Conservation (phyloP, 2,113 vertebrate species). For the Polypterus bichir region DNA sequence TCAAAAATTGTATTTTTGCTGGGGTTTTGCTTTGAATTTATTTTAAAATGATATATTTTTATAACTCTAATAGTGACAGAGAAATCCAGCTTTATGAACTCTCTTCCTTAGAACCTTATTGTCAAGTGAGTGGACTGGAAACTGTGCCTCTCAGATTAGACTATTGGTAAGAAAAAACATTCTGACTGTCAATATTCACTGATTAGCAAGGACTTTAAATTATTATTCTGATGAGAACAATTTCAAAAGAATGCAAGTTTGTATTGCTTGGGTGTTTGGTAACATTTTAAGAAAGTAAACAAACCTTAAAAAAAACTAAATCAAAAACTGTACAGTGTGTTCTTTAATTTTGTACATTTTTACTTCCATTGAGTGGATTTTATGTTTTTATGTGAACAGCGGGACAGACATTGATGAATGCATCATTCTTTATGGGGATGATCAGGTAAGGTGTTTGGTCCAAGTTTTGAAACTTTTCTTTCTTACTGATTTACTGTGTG, state of each 20-base stretch:
- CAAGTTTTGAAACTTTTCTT: too few relatives aligned
- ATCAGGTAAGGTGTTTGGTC: constrained; percentile 38
- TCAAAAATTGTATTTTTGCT: too few relatives aligned
- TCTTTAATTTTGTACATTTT: not conserved
- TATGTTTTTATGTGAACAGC: constrained; percentile 29
- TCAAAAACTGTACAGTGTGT: constrained; percentile 11
- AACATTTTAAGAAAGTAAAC: not conserved
- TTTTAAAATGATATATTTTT: constrained; percentile 7
- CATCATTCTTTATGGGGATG: constrained; percentile 54
- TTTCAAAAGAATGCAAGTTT: too few relatives aligned
- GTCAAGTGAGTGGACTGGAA: constrained; percentile 50
- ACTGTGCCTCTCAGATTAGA: constrained; percentile 51
- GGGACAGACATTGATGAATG: constrained; percentile 47
- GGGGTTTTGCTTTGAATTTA: not conserved
- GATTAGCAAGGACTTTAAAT: not conserved
- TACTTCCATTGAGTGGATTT: not conserved
- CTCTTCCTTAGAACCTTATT: constrained; percentile 54
- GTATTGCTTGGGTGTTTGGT: too few relatives aligned
- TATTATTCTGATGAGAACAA: not conserved
- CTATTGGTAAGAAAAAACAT: constrained; percentile 42
- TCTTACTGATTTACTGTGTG: too few relatives aligned
- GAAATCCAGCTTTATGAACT: constrained; percentile 62
- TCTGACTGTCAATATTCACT: too few relatives aligned
- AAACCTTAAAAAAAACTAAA: constrained; percentile 21
- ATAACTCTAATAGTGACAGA: constrained; percentile 37